These are phyloP conservation scores for Anaspis maculata DNA, from an alignment of 2,888 invertebrate species.

Conservation along the genomic window DNA sequence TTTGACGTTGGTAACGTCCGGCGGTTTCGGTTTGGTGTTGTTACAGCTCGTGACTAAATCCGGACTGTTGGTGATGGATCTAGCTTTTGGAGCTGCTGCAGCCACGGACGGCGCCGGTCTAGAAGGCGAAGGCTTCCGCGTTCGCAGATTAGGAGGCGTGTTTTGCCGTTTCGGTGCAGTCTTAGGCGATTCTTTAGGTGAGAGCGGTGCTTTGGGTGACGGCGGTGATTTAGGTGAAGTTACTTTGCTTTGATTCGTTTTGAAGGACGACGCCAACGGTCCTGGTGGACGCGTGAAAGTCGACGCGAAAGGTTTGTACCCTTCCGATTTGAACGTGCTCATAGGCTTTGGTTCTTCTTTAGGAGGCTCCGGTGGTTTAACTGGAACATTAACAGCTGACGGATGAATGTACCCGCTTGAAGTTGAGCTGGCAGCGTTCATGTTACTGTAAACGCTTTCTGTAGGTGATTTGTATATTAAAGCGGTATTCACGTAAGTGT, in stretches of 20 bases:
- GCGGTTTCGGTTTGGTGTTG: slow-evolving; percentile 52
- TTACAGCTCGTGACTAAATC: slow-evolving; percentile 65
- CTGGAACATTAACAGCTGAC: slow-evolving; percentile 61
- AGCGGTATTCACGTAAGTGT: slow-evolving; percentile 54
- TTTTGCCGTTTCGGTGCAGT: slow-evolving; percentile 25
- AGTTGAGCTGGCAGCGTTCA: slow-evolving; percentile 50
- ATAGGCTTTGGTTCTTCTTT: slow-evolving; percentile 18
- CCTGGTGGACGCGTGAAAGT: slow-evolving; percentile 23
- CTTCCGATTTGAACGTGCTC: slow-evolving; percentile 28
- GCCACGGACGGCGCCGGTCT: slow-evolving; percentile 24
- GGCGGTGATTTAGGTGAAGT: slow-evolving; percentile 25
- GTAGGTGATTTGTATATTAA: slow-evolving; percentile 21
- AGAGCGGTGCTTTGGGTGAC: no score
- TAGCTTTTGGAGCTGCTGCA: slow-evolving; percentile 21
- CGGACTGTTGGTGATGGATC: slow-evolving; percentile 51
- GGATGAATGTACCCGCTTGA: slow-evolving; percentile 69
- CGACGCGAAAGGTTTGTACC: slow-evolving; percentile 21
- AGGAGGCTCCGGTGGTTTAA: slow-evolving; percentile 18
- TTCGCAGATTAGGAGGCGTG: slow-evolving; percentile 46
- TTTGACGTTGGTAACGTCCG: slow-evolving; percentile 50
- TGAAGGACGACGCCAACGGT: slow-evolving; percentile 22
- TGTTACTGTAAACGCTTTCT: slow-evolving; percentile 57
- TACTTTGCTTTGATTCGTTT: slow-evolving; percentile 14
- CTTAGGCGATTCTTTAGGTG: no score
- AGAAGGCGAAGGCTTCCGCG: slow-evolving; percentile 31